A percentile compares a stretch with the other conserved stretches of the same genome.
Evolutionary conservation across 2,797 vertebrate genomes (phyloP).

Genomic region (Smutsia gigantea): DNA sequence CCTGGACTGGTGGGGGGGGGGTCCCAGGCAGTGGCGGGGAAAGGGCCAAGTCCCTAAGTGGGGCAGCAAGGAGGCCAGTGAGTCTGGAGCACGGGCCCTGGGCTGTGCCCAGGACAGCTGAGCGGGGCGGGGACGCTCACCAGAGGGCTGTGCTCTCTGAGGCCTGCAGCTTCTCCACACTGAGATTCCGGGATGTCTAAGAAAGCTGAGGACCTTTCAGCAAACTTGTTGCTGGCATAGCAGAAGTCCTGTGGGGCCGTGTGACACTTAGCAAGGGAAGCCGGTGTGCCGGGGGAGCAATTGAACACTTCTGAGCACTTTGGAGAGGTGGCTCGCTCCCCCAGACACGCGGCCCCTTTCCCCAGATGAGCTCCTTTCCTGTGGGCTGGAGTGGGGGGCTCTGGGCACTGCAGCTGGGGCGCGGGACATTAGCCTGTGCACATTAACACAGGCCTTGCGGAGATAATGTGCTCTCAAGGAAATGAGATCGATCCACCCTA

Average conservation of each 20-base stretch:
- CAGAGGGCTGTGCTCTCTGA: fast-evolving
- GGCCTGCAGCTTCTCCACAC: fast-evolving
- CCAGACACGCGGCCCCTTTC: background rate
- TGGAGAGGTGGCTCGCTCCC: slow-evolving; percentile 25
- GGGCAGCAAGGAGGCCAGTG: fast-evolving
- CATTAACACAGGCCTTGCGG: background rate
- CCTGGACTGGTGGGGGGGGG: fast-evolving
- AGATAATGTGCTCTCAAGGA: slow-evolving; percentile 52
- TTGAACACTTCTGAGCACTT: slow-evolving; percentile 78
- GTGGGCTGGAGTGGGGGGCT: background rate
- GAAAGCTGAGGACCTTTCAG: background rate
- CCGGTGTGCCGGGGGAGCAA: background rate
- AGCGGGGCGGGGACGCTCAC: fast-evolving
- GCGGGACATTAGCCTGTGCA: background rate
- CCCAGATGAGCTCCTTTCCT: background rate
- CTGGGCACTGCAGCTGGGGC: slow-evolving; percentile 46
- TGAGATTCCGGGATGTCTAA: background rate
- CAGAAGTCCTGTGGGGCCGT: background rate
- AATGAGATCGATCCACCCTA: background rate
- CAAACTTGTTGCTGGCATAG: slow-evolving; percentile 58
- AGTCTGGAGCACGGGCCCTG: background rate
- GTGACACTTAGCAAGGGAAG: slow-evolving; percentile 70
- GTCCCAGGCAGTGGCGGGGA: fast-evolving
- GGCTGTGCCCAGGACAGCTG: fast-evolving
- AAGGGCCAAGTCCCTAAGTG: fast-evolving